phyloP scores from a whole-genome alignment of 30 jellyfish, hydroid and myxozoan species.

The Cassiopea xamachana region DNA sequence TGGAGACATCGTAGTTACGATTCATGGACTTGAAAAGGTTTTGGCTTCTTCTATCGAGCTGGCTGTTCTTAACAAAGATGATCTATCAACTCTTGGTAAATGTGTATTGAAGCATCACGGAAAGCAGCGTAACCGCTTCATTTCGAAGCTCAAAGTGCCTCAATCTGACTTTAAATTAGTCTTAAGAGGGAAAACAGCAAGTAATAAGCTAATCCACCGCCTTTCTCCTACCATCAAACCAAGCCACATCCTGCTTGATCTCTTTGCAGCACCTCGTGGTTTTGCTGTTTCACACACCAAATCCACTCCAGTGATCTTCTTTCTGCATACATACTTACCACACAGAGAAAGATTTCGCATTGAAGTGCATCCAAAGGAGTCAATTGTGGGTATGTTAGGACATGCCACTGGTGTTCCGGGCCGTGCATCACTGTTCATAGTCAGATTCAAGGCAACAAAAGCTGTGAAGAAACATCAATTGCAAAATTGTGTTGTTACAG shows the following conservation, averaged over 20 bases:
- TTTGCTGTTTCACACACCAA: neutral
- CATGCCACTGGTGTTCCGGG: neutral
- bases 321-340: constrained; percentile 6
- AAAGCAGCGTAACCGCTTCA: constrained; percentile 12
- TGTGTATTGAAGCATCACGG: constrained; percentile 6
- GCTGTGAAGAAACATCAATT: constrained; percentile 17
- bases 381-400: neutral
- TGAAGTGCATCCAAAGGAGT: neutral
- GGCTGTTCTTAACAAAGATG: constrained; percentile 1
- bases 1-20: neutral
- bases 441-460: constrained; percentile 18
- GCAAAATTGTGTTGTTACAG: constrained; percentile 7
- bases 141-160: constrained; percentile 13
- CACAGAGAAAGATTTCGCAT: constrained; percentile 8
- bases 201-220: constrained; percentile 3
- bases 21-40: neutral
- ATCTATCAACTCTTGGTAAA: neutral
- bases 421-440: constrained; percentile 10
- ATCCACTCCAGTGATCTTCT: constrained; percentile 1
- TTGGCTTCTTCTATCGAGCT: constrained; percentile 15
- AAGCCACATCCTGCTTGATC: neutral
- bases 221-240: constrained; percentile 3
- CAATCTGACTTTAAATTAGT: constrained; percentile 15
- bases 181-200: constrained; percentile 9
- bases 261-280: constrained; percentile 48